Conservation (phyloP, 1,140 invertebrate genomes). For the Lutraria rhynchaena region DNA sequence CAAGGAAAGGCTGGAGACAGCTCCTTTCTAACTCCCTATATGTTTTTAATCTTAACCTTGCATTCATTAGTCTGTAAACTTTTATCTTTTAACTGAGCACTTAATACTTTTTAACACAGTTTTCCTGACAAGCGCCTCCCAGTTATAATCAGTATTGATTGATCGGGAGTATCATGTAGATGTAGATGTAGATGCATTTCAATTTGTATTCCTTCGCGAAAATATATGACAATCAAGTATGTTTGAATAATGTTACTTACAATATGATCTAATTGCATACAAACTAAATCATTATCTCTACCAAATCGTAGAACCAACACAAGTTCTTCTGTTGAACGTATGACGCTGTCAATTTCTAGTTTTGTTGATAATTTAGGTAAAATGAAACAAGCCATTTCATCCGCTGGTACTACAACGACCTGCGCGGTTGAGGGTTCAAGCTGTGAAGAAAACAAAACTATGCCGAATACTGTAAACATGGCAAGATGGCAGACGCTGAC, state of each 20-base stretch:
- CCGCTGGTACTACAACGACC: not conserved
- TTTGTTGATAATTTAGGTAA: conserved; percentile 74
- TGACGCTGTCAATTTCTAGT: conserved; percentile 77
- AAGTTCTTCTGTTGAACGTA: conserved; percentile 75
- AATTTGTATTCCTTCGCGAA: conserved; percentile 16
- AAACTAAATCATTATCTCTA: conserved; percentile 74
- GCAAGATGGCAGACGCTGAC: conserved; percentile 56
- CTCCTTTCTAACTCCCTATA: no score
- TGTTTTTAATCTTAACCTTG: no score
- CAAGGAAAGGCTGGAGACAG: no score
- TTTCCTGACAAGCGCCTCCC: no score
- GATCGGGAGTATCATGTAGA: no score
- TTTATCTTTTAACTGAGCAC: no score
- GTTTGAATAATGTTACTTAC: conserved; percentile 76
- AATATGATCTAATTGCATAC: conserved; percentile 79
- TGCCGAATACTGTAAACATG: conserved; percentile 58
- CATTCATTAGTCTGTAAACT: no score
- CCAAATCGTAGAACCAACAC: conserved; percentile 81
- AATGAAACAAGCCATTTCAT: conserved; percentile 61
- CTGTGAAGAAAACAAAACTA: conserved; percentile 23
- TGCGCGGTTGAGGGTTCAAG: not conserved
- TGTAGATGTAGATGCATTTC: no score
- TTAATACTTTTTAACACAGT: no score
- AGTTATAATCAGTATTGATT: no score
- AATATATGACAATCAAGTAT: conserved; percentile 14